Conservation (phyloP, 2,797 vertebrate genomes). For the Helicolenus hilgendorfi region DNA sequence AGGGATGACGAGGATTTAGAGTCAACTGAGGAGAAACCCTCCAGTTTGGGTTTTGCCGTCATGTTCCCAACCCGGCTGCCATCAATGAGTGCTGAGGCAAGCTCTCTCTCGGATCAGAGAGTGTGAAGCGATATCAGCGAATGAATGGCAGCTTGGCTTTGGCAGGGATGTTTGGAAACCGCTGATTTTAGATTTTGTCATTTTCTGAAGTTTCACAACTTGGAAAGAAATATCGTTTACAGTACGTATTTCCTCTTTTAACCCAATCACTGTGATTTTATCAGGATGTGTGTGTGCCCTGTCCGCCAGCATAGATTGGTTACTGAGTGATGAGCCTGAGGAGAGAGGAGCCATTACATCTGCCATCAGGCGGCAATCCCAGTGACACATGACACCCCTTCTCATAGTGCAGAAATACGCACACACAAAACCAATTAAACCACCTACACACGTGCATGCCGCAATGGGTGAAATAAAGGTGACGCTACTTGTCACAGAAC, state of each 20-base stretch:
- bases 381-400: constrained; percentile 18
- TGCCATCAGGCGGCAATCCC: constrained; percentile 30
- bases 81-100: constrained; percentile 51
- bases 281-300: background rate
- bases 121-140: constrained; percentile 46
- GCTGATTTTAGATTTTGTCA: constrained; percentile 5
- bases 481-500: background rate
- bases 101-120: constrained; percentile 14
- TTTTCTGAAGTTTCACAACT: constrained; percentile 10
- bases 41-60: constrained; percentile 3
- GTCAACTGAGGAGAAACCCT: constrained; percentile 28
- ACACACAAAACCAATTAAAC: constrained; percentile 6
- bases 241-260: background rate
- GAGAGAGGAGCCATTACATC: constrained; percentile 27
- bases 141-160: constrained; percentile 45
- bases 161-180: constrained; percentile 18
- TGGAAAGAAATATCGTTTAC: background rate
- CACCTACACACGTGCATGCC: background rate
- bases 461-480: background rate
- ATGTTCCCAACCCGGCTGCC: constrained; percentile 10
- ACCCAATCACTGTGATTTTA: background rate
- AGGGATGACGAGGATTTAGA: constrained; percentile 1
- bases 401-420: background rate
- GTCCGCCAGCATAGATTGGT: constrained; percentile 7
- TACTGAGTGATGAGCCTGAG: constrained; percentile 43